These are phyloP conservation scores for Parasteatoda lunata DNA, from an alignment of 2,888 invertebrate genomes.

Conservation along the genomic window DNA sequence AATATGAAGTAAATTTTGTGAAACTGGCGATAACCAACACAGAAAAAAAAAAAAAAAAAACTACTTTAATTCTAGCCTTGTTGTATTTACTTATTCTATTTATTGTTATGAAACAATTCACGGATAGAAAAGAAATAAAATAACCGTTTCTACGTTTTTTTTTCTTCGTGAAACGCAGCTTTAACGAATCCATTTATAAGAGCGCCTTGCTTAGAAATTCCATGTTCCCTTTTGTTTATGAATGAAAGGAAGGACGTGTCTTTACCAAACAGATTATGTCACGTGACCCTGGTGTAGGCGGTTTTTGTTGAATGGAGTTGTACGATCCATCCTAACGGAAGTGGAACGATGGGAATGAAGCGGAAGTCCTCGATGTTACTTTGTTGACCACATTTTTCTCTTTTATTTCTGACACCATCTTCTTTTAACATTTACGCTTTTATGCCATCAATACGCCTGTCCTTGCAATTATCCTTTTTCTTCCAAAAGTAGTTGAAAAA, in stretches of 20 bases:
- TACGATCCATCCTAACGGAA: slow-evolving; percentile 46
- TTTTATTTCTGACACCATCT: not conserved
- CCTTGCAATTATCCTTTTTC: slow-evolving; percentile 18
- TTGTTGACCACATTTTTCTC: slow-evolving; percentile 33
- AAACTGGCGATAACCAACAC: no score
- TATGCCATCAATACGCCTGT: not conserved
- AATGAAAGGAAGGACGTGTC: slow-evolving; percentile 49
- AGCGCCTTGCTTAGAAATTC: not conserved
- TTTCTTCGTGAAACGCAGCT: not conserved
- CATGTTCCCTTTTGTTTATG: slow-evolving; percentile 47
- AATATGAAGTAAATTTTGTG: no score
- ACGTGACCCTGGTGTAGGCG: slow-evolving; percentile 58
- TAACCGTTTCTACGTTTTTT: not conserved
- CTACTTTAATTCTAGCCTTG: no score
- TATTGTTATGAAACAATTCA: no score
- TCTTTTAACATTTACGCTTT: not conserved
- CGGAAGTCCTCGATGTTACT: slow-evolving; percentile 57
- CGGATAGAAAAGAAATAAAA: not conserved
- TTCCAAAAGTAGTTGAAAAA: not conserved
- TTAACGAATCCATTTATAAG: no score
- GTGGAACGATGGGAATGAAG: slow-evolving; percentile 49
- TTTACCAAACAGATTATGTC: slow-evolving; percentile 37
- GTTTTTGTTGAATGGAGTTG: slow-evolving; percentile 48
- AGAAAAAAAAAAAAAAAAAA: no score
- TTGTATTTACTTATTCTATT: no score